These are phyloP conservation scores for Sepiola atlantica DNA, from an alignment of 2,888 invertebrate species.

Conservation along the genomic window DNA sequence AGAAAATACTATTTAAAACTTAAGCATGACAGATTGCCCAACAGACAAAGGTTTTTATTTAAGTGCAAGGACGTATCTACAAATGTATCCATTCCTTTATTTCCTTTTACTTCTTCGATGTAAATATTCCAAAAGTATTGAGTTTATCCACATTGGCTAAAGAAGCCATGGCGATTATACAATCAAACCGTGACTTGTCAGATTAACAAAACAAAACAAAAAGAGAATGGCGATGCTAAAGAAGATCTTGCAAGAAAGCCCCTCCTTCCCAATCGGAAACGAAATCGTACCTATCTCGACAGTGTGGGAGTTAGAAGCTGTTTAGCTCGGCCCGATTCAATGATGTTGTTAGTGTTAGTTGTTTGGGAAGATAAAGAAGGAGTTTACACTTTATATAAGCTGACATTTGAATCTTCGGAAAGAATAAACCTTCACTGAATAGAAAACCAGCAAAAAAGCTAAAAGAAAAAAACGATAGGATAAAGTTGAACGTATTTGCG, in stretches of 20 bases:
- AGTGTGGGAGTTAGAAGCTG: neutral
- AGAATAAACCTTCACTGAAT: constrained; percentile 16
- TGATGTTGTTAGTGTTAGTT: neutral
- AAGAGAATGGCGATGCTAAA: neutral
- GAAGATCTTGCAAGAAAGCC: neutral
- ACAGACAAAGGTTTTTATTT: no score
- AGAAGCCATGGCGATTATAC: neutral
- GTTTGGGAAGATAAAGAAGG: neutral
- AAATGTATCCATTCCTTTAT: neutral
- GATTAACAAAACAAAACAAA: neutral
- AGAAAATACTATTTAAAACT: no score
- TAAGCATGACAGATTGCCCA: no score
- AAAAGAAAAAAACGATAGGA: neutral
- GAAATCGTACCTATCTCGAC: neutral
- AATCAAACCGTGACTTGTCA: neutral
- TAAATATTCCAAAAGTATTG: neutral
- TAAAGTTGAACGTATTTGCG: neutral
- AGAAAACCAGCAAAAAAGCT: neutral
- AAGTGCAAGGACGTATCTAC: neutral
- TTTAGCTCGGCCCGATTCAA: neutral
- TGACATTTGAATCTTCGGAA: neutral
- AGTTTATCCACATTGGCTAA: neutral
- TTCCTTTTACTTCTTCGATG: neutral
- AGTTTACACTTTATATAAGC: neutral
- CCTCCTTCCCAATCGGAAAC: neutral